These are phyloP conservation scores for Parapristionchus giblindavisi DNA, from an alignment of 2,888 invertebrate genomes.

Conservation along the genomic window DNA sequence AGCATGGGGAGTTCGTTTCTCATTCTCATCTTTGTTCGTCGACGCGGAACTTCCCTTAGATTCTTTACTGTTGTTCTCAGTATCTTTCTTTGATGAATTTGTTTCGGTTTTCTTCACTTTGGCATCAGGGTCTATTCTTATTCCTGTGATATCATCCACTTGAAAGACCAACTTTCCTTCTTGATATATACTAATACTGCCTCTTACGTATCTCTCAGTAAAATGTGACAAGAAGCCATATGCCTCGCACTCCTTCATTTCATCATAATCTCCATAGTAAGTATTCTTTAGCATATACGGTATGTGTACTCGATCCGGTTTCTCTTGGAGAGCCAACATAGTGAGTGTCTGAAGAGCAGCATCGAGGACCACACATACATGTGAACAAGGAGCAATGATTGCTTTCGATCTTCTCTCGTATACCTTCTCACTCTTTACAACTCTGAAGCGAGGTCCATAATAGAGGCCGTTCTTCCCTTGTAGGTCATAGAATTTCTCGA, in stretches of 20 bases:
- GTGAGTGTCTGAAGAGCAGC: conserved; percentile 45
- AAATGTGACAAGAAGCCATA: conserved; percentile 5
- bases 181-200: conserved; percentile 19
- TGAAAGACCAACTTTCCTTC: conserved; percentile 21
- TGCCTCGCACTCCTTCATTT: background rate
- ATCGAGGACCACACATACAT: conserved; percentile 39
- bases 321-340: conserved; percentile 34
- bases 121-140: background rate
- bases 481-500: background rate
- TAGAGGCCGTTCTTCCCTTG: background rate
- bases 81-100: background rate
- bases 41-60: background rate
- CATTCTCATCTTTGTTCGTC: background rate
- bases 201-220: conserved; percentile 24
- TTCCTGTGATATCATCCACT: conserved; percentile 21
- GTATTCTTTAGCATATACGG: conserved; percentile 37
- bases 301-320: conserved; percentile 39
- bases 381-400: background rate
- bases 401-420: background rate
- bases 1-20: background rate
- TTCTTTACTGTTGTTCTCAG: background rate
- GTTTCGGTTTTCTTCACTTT: background rate
- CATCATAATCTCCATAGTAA: conserved; percentile 13
- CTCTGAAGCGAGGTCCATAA: conserved; percentile 11
- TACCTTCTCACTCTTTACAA: background rate